Evolutionary conservation across 2,113 vertebrate genomes (phyloP), one percentile per base, ranked within the genome.

Genomic region (Anguilla japonica): DNA sequence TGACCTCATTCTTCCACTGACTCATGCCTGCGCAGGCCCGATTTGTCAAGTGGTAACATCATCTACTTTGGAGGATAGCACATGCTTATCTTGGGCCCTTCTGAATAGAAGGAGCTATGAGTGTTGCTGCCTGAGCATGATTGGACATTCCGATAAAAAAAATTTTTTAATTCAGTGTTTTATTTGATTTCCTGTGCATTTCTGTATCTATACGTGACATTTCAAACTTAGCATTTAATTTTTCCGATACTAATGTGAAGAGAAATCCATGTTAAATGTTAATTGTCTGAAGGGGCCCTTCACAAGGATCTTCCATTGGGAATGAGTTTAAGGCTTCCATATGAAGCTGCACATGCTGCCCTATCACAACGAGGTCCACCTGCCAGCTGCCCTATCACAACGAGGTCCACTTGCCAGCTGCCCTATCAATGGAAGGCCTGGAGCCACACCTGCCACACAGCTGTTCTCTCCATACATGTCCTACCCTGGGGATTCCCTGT

Each of bases 381-480:
- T 91, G 91, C 78, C 85, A 56, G 41, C 56, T 5, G 29, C 50
- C 78, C 88, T 89, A 34, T 85, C 86, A 60, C 88, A 83, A 87
- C 88, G 84, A 50, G 83, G 84, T 89, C 86, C 89, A 93, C 92
- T 91, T 91, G 91, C 78, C 85, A 57, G 41, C 46, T 6, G 29
- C 50, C 79, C 88, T 89, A 89, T 89, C 86, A 88, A 92, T 87
- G 81, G 34, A 86, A 81, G 26, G 13, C 53, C 56, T 0, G 40
- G 41, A 81, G 71, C 83, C 84, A 91, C 88, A 90, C 92, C 89
- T 92, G 89, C 87, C 87, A 79, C 78, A 87, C 89, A 91, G 89
- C 91, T 92, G 87, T 89, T 91, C 84, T 88, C 88, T 88, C 86
- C 87, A 53, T 79, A 85, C 84, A 67, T 79, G 85, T 78, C 6